phyloP scores from a whole-genome alignment of 2,888 invertebrate genomes.

The Drosophila vallismaia region DNA sequence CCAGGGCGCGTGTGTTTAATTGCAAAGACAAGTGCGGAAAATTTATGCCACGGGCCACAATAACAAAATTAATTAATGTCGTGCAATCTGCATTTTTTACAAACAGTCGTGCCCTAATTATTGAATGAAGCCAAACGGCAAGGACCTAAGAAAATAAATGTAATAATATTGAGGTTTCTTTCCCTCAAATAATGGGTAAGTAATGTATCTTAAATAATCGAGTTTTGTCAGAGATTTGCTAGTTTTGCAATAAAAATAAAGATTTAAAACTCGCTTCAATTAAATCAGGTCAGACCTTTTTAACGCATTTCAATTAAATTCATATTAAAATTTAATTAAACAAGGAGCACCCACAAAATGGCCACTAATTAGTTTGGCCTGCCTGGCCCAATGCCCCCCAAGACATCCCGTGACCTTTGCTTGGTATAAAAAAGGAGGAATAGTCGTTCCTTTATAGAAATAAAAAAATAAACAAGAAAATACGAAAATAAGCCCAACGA shows the following conservation, averaged over 20 bases:
- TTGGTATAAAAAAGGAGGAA: slow-evolving; percentile 35
- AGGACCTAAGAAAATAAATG: neutral
- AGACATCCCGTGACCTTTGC: slow-evolving; percentile 57
- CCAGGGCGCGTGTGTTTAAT: slow-evolving; percentile 64
- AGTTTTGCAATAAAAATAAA: too few species aligned
- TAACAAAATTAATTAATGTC: slow-evolving; percentile 33
- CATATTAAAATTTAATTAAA: slow-evolving; percentile 72
- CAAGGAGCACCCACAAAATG: slow-evolving; percentile 65
- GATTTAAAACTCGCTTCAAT: too few species aligned
- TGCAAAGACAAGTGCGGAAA: slow-evolving; percentile 27
- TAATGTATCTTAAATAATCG: neutral
- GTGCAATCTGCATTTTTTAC: slow-evolving; percentile 8
- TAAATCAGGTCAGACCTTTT: neutral
- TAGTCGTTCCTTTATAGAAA: slow-evolving; percentile 48
- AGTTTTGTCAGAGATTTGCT: too few species aligned
- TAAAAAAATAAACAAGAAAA: slow-evolving; percentile 23
- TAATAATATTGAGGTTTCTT: neutral
- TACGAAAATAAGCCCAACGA: slow-evolving; percentile 47
- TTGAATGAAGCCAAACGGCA: neutral
- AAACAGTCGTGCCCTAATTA: neutral
- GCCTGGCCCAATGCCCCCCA: slow-evolving; percentile 16
- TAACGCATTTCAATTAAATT: slow-evolving; percentile 64
- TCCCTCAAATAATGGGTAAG: neutral
- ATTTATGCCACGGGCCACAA: slow-evolving; percentile 9
- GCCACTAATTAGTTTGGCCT: slow-evolving; percentile 69